Percentiles rank a stretch among this genome's conserved stretches.
phyloP scores from a whole-genome alignment of 2,888 invertebrate species.

The Acrocera orbiculus region DNA sequence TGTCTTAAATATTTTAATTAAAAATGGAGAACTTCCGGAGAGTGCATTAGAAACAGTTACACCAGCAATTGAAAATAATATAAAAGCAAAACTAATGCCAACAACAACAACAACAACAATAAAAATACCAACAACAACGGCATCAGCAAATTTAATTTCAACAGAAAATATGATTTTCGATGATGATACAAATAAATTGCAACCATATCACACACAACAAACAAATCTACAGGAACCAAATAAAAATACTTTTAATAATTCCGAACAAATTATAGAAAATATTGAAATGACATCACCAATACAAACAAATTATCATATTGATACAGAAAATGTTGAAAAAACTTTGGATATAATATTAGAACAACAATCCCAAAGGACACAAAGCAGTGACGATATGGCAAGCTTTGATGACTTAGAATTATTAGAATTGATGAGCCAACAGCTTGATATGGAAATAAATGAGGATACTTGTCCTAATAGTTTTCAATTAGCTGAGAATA shows the following conservation, averaged over 20 bases:
- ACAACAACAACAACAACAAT: conserved; percentile 1
- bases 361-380: conserved; percentile 20
- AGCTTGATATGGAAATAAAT: conserved; percentile 37
- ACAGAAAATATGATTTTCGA: conserved; percentile 5
- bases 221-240: conserved; percentile 13
- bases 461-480: conserved; percentile 20
- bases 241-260: conserved; percentile 7
- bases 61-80: conserved; percentile 29
- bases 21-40: conserved; percentile 80
- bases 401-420: conserved; percentile 30
- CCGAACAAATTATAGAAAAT: conserved; percentile 19
- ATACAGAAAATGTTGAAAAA: conserved; percentile 25
- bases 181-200: background rate
- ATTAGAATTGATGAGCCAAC: conserved; percentile 31
- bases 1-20: conserved; percentile 81
- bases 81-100: conserved; percentile 20
- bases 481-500: conserved; percentile 8
- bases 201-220: conserved; percentile 10
- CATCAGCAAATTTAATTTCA: background rate
- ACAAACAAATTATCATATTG: conserved; percentile 22
- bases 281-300: conserved; percentile 27
- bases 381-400: conserved; percentile 18
- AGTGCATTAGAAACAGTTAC: conserved; percentile 48
- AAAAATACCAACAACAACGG: background rate
- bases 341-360: conserved; percentile 28